Evolutionary conservation across 2,113 vertebrate genomes (phyloP), one percentile per base, ranked within the genome.

Genomic region (Gavia stellata): DNA sequence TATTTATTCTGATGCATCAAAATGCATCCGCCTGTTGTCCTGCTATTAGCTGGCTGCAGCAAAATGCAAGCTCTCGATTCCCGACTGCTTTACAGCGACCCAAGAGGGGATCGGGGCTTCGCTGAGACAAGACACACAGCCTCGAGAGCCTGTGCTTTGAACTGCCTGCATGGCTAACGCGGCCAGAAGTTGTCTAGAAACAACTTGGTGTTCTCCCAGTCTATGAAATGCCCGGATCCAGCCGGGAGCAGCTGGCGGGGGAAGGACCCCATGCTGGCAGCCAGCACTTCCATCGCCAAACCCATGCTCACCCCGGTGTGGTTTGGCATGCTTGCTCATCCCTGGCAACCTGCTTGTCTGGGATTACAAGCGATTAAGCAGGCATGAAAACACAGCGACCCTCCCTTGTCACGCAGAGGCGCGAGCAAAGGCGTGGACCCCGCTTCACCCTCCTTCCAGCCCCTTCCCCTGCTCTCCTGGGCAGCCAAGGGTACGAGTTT

Each of bases 61-160:
- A n/a, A 5, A 7, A 0, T 5, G 45, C 20, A 13, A 42, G 65
- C 31, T n/a, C 44, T 53, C 1, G 3, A 9, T 33, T 14, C 33
- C 5, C 1, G 0, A 17, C 4, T 18, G n/a, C n/a, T 77, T 81
- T 63, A 16, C 34, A 38, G 78, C 1, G 0, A 33, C 67, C 53
- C 1, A 2, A 13, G 61, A 74, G 31, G 50, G 50, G 73, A 44
- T 68, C n/a, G 53, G 29, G 34, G 61, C 47, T 72, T 56, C 10
- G 12, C 63, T 47, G 49, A 53, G 29, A 59, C n/a, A 36, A n/a
- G 36, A 44, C 16, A 17, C 1, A 0, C 24, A 15, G 26, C n/a
- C 40, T 49, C 3, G 3, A 36, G 36, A 56, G 13, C 55, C 26
- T 14, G 33, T 2, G 7, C 19, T 40, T 79, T 67, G 24, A 56